phyloP scores from a whole-genome alignment of 1,140 invertebrate genomes.

The Drosophila miranda region DNA sequence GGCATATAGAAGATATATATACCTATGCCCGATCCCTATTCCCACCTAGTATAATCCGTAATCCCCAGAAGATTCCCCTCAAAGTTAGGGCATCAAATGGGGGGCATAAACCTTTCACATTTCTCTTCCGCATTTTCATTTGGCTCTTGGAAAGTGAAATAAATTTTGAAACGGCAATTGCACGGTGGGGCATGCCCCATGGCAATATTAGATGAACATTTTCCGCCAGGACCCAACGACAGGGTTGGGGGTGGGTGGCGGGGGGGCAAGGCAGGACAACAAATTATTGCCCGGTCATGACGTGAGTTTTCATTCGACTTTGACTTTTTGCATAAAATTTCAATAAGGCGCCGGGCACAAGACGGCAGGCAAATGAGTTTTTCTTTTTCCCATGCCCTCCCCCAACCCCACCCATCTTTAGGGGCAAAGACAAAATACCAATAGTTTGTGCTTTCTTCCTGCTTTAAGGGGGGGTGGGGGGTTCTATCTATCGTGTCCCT shows the following conservation, averaged over 20 bases:
- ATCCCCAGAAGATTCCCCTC: too few species aligned
- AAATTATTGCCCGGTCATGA: slow-evolving; percentile 80
- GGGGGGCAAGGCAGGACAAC: slow-evolving; percentile 31
- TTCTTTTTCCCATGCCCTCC: slow-evolving; percentile 12
- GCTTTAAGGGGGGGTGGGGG: slow-evolving; percentile 3
- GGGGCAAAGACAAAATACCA: slow-evolving; percentile 36
- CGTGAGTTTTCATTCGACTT: slow-evolving; percentile 64
- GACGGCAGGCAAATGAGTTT: slow-evolving; percentile 51
- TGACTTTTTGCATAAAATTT: slow-evolving; percentile 71
- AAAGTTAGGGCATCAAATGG: slow-evolving; percentile 2
- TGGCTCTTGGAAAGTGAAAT: slow-evolving; percentile 73
- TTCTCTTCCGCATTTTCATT: slow-evolving; percentile 63
- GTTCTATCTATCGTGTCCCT: slow-evolving; percentile 13
- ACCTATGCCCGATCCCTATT: too few species aligned
- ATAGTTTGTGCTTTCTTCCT: slow-evolving; percentile 43
- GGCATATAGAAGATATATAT: too few species aligned
- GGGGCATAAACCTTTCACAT: neutral
- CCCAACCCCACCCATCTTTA: neutral
- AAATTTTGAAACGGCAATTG: slow-evolving; percentile 75
- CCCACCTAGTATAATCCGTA: too few species aligned
- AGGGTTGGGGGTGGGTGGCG: neutral
- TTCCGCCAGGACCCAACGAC: slow-evolving; percentile 38
- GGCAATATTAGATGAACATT: slow-evolving; percentile 73
- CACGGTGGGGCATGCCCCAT: slow-evolving; percentile 49
- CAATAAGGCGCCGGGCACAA: slow-evolving; percentile 39